These are phyloP conservation scores for Atethmia centrago DNA, from an alignment of 2,888 invertebrate genomes.

Conservation along the genomic window DNA sequence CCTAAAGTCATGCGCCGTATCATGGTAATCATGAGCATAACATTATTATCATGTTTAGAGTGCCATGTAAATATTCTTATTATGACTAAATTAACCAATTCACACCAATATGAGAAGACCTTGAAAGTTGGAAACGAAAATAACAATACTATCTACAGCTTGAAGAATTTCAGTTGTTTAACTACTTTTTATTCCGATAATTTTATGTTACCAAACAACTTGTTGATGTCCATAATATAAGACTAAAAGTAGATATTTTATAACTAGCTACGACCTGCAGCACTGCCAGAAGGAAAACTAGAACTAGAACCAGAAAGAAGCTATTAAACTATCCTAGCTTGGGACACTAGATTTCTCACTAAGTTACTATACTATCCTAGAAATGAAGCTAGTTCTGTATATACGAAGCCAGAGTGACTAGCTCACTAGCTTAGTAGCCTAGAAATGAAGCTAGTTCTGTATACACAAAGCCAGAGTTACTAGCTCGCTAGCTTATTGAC, in stretches of 20 bases:
- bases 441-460: no score
- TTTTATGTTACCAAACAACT: slow-evolving; percentile 29
- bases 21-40: slow-evolving; percentile 32
- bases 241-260: background rate
- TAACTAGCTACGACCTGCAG: background rate
- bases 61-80: slow-evolving; percentile 35
- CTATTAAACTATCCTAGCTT: no score
- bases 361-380: no score
- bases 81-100: slow-evolving; percentile 13
- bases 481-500: no score
- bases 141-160: slow-evolving; percentile 42
- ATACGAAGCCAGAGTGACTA: no score
- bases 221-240: slow-evolving; percentile 10
- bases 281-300: no score
- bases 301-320: no score
- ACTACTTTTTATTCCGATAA: slow-evolving; percentile 48
- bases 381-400: no score
- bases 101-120: slow-evolving; percentile 38
- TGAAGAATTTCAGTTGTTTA: slow-evolving; percentile 32
- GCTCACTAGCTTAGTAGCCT: no score
- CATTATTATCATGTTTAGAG: slow-evolving; percentile 21
- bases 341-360: no score
- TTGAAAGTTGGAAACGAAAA: slow-evolving; percentile 52
- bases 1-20: background rate
- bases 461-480: no score